Evolutionary conservation across 2,113 vertebrate genomes (phyloP).

Genomic region (Strix uralensis): DNA sequence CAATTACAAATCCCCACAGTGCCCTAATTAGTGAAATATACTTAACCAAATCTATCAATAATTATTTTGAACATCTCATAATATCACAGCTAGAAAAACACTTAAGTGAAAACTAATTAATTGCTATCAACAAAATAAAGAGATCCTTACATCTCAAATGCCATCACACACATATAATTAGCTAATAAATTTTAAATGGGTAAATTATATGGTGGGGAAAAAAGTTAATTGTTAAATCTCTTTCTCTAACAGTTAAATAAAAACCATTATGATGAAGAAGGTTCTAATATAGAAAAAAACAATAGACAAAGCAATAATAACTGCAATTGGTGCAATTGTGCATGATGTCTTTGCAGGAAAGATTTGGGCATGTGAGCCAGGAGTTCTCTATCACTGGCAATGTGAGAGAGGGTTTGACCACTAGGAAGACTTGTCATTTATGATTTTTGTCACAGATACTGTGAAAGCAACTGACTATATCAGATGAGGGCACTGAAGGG

Average conservation of each 20-base stretch:
- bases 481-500: background rate
- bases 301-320: background rate
- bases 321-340: background rate
- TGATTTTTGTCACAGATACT: background rate
- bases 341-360: background rate
- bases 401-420: background rate
- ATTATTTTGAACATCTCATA: conserved; percentile 55
- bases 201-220: background rate
- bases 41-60: conserved; percentile 56
- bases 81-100: conserved; percentile 56
- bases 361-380: background rate
- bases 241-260: background rate
- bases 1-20: conserved; percentile 55
- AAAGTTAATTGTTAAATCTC: background rate
- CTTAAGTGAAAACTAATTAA: conserved; percentile 61
- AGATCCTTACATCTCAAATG: conserved; percentile 31
- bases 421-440: background rate
- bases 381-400: background rate
- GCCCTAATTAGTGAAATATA: conserved; percentile 52
- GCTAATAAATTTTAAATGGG: background rate
- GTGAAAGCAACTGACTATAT: background rate
- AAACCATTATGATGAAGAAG: background rate
- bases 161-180: background rate
- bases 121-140: conserved; percentile 49
- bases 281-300: background rate